A percentile compares a stretch with the other conserved stretches of the same genome.
These are phyloP conservation scores for Motacilla tschutschensis DNA, from an alignment of 2,113 vertebrate genomes.

Conservation along the genomic window DNA sequence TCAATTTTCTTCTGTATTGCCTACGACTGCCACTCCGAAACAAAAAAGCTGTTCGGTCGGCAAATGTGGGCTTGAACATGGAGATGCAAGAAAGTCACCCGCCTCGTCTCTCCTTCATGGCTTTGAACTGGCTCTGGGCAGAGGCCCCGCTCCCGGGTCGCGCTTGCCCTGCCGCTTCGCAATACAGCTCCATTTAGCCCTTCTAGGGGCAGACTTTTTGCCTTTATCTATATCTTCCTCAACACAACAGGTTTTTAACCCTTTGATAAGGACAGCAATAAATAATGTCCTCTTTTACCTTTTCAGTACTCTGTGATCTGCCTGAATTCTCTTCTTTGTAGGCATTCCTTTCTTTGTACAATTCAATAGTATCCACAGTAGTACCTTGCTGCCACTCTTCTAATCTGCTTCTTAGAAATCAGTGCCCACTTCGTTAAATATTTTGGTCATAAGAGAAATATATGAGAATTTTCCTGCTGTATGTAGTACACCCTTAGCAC, in stretches of 20 bases:
- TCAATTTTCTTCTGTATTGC: no score
- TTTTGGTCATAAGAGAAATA: not conserved
- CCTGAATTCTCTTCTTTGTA: not conserved
- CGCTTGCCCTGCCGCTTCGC: not conserved
- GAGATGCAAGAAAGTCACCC: no score
- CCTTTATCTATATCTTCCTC: not conserved
- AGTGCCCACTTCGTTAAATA: not conserved
- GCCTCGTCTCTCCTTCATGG: rapidly evolving
- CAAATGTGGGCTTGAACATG: not conserved
- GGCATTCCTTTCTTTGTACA: not conserved
- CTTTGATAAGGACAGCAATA: not conserved
- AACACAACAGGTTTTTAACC: not conserved
- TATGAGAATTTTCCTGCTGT: not conserved
- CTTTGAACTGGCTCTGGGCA: no score
- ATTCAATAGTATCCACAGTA: not conserved
- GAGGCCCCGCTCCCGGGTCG: rapidly evolving
- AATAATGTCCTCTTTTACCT: not conserved
- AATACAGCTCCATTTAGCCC: not conserved
- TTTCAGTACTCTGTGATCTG: not conserved
- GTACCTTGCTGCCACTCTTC: not conserved
- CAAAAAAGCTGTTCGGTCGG: not conserved
- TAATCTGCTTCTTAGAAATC: not conserved
- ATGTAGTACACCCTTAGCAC: not conserved
- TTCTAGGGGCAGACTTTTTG: not conserved
- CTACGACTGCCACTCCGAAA: not conserved